phyloP scores from a whole-genome alignment of 2,113 vertebrate genomes.

The Mesitornis unicolor region DNA sequence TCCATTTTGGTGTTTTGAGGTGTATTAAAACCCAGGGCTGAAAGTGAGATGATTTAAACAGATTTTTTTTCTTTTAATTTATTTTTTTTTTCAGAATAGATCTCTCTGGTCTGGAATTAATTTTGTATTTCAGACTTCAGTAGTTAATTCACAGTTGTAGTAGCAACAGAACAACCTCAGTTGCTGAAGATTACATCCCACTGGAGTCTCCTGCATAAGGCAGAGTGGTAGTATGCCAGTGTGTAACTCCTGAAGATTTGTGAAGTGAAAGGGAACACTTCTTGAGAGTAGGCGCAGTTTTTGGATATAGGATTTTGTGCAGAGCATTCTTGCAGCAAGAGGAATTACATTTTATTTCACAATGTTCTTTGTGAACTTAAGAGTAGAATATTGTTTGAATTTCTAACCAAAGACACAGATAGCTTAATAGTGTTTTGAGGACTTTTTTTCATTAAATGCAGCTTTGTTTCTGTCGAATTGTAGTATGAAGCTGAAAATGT shows the following conservation, averaged over 20 bases:
- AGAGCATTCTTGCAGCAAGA: not conserved
- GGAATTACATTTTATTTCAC: not conserved
- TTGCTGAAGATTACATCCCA: not conserved
- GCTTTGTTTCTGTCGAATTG: not conserved
- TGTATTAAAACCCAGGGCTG: not conserved
- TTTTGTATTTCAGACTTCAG: not conserved
- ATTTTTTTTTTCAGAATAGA: too few species aligned
- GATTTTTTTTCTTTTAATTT: not conserved
- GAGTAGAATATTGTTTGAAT: not conserved
- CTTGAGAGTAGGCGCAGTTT: not conserved
- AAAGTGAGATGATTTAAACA: not conserved
- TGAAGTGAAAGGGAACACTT: not conserved
- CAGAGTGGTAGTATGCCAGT: not conserved
- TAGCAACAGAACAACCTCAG: not conserved
- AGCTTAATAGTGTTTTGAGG: not conserved
- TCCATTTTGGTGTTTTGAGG: not conserved
- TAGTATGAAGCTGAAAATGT: not conserved
- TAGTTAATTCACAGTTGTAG: not conserved
- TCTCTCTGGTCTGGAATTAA: not conserved
- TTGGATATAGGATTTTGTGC: not conserved
- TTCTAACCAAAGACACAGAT: not conserved
- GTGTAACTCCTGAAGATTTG: not conserved
- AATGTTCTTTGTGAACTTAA: not conserved
- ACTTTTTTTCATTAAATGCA: not conserved
- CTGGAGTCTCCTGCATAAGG: not conserved